These are phyloP conservation scores for Aphis gossypii DNA, from an alignment of 1,140 invertebrate genomes.

Conservation along the genomic window DNA sequence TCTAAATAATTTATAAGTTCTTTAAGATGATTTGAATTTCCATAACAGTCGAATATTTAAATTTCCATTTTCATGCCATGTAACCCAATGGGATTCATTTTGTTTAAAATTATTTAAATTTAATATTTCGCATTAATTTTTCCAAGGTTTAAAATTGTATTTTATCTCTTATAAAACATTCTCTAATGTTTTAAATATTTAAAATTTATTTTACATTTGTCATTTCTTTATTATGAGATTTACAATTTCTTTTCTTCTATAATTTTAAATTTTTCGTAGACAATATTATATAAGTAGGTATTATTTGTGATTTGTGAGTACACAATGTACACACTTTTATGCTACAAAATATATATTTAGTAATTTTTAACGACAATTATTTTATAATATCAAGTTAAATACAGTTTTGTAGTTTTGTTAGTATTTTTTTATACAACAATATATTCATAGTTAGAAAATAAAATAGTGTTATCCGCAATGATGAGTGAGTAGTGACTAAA, in stretches of 20 bases:
- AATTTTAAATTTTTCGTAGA: neutral
- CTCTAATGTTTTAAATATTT: neutral
- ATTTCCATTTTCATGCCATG: neutral
- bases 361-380: neutral
- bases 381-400: neutral
- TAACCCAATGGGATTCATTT: neutral
- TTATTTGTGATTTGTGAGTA: neutral
- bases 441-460: constrained; percentile 39
- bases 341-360: neutral
- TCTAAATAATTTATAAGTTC: neutral
- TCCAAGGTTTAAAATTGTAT: constrained; percentile 21
- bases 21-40: constrained; percentile 9
- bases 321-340: neutral
- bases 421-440: neutral
- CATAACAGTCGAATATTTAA: neutral
- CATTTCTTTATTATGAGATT: neutral
- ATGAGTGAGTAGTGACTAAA: neutral
- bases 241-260: neutral
- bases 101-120: constrained; percentile 38
- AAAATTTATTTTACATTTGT: neutral
- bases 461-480: neutral
- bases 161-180: neutral
- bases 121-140: neutral
- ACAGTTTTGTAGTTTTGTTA: neutral
- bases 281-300: neutral